Evolutionary conservation across 2,888 invertebrate genomes (phyloP).

Genomic region (Antheraea assamensis): DNA sequence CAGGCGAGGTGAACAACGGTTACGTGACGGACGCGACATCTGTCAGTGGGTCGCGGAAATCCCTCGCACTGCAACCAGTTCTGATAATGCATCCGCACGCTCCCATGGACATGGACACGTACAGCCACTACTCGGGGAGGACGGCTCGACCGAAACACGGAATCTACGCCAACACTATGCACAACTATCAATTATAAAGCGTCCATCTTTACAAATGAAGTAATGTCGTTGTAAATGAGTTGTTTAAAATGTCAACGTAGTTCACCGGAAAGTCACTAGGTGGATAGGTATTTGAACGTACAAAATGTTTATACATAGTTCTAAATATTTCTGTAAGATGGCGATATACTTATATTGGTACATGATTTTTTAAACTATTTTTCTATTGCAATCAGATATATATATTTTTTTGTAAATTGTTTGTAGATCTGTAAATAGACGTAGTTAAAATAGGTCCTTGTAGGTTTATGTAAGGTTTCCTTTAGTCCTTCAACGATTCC

Average conservation of each 20-base stretch:
- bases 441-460: slow-evolving; percentile 28
- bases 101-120: slow-evolving; percentile 86
- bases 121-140: slow-evolving; percentile 90
- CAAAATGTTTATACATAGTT: not conserved
- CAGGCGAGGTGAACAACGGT: slow-evolving; percentile 94
- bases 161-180: slow-evolving; percentile 85
- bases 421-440: slow-evolving; percentile 35
- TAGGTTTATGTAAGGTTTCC: slow-evolving; percentile 27
- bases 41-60: slow-evolving; percentile 92
- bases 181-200: slow-evolving; percentile 85
- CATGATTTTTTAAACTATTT: not conserved
- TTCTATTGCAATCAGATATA: not conserved
- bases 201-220: not conserved
- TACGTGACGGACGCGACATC: slow-evolving; percentile 94
- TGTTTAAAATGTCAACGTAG: not conserved
- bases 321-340: not conserved
- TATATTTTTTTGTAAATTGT: not conserved
- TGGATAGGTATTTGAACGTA: not conserved
- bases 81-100: slow-evolving; percentile 88
- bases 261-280: not conserved
- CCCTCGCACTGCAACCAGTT: slow-evolving; percentile 93
- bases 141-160: slow-evolving; percentile 84
- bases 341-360: not conserved
- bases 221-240: not conserved
- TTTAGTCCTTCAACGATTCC: not conserved